These are phyloP conservation scores for Natator depressus DNA, from an alignment of 2,113 vertebrate species.

Conservation along the genomic window DNA sequence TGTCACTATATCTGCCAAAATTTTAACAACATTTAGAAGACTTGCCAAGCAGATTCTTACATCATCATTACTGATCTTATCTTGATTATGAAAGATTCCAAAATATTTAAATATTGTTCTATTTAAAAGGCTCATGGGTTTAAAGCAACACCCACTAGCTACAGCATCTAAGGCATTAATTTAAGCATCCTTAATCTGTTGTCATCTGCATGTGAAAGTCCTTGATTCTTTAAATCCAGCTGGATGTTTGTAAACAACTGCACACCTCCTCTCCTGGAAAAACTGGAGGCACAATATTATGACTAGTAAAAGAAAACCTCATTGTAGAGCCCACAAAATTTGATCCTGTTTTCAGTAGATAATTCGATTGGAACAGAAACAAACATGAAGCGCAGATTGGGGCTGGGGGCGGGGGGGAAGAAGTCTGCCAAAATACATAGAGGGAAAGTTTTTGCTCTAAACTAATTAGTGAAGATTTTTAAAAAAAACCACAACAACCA, in stretches of 20 bases:
- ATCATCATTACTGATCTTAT: not conserved
- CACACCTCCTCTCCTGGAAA: not conserved
- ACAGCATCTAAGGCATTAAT: not conserved
- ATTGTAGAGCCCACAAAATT: not conserved
- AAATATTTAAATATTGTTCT: not conserved
- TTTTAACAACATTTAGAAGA: conserved; percentile 33
- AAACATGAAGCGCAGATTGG: no score
- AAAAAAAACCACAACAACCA: no score
- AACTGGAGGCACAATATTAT: not conserved
- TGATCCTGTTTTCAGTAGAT: not conserved
- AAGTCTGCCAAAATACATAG: not conserved
- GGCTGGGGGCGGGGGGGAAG: no score
- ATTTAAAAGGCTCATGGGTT: not conserved
- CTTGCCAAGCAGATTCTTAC: not conserved
- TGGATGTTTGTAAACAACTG: not conserved
- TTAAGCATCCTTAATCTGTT: not conserved
- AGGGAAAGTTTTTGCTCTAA: not conserved
- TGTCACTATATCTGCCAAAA: not conserved
- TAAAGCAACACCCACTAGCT: not conserved
- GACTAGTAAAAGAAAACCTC: not conserved
- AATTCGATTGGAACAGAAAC: not conserved
- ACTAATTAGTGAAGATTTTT: not conserved
- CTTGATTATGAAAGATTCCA: not conserved
- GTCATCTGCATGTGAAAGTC: not conserved
- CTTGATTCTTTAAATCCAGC: not conserved